Base-by-base conservation (phyloP, 2,113 vertebrate genomes). In the Clarias magur region DNA sequence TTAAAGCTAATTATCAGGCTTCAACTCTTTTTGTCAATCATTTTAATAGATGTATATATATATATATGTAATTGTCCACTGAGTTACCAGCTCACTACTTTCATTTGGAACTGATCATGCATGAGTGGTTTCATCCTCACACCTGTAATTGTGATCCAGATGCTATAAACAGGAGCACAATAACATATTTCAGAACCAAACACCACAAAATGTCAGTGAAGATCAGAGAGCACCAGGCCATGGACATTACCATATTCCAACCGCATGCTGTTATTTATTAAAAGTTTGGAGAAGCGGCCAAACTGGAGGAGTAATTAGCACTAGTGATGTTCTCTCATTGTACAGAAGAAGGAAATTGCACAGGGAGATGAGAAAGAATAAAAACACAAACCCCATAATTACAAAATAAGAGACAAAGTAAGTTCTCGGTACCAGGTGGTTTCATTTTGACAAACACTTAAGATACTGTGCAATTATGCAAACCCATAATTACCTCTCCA, bases 371-470 rank as follows among this genome's bases (percentile, higher is more conserved):
- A 75, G 54, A 78, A 83, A 83, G 62, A 54, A 78, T 59, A 83
- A 80, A 89, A 84, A 78, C 84, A 88, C 73, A 86, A 84, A 90
- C 82, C 89, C 86, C 78, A 38, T 89, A 89, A 92, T 92, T 91
- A 92, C 89, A 87, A 83, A 87, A 90, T 89, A 90, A 90, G 79
- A 88, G 88, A 87, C 76, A 86, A 90, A 88, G 84, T 84, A 86
- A 86, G 87, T 81, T 89, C 88, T 85, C 70, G 88, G 85, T 87
- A 85, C 80, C 91, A 92, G 90, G 91, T 91, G 90, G 80, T 85
- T 90, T 90, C 85, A 89, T 90, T 89, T 87, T 86, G 81, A 89
- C 89, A 91, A 88, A 89, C 88, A 89, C 90, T 91, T 89, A 92
- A 84, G 87, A 90, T 90, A 89, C 86, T 60, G 83, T 87, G 89